Evolutionary conservation across 2,888 invertebrate genomes (phyloP).

Genomic region (Macrosoma leucophasiata): DNA sequence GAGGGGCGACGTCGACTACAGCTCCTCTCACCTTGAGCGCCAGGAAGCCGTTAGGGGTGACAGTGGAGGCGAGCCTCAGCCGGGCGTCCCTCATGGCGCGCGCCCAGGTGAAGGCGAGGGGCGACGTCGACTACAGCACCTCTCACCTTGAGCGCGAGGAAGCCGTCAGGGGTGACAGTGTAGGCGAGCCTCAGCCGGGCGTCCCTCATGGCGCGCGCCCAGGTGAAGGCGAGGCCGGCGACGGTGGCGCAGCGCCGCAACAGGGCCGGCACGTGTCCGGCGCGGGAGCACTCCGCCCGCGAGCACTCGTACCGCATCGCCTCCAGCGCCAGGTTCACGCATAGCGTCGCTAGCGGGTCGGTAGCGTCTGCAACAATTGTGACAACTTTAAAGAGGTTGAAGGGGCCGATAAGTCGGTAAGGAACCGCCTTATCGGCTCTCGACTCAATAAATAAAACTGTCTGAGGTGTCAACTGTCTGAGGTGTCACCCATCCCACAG

Average conservation of each 20-base stretch:
- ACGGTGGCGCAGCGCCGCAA: slow-evolving; percentile 36
- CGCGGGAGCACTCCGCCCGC: slow-evolving; percentile 20
- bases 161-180: slow-evolving; percentile 32
- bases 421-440: no score
- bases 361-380: slow-evolving; percentile 33
- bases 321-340: slow-evolving; percentile 42
- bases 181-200: slow-evolving; percentile 47
- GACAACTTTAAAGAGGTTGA: not conserved
- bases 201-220: slow-evolving; percentile 47
- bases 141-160: slow-evolving; percentile 44
- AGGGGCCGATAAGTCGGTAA: no score
- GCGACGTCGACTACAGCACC: slow-evolving; percentile 16
- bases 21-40: slow-evolving; percentile 56
- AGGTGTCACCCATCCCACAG: no score
- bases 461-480: no score
- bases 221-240: slow-evolving; percentile 38
- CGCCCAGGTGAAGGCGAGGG: slow-evolving; percentile 42
- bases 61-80: slow-evolving; percentile 43
- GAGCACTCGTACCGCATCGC: slow-evolving; percentile 36
- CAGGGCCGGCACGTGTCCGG: slow-evolving; percentile 30
- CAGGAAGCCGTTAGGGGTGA: slow-evolving; percentile 34
- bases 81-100: slow-evolving; percentile 44
- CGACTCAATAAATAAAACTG: no score
- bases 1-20: no score
- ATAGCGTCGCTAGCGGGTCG: slow-evolving; percentile 39